Evolutionary conservation across 2,888 invertebrate genomes (phyloP), one percentile per base, ranked within the genome.

Genomic region (Athalia circularis): DNA sequence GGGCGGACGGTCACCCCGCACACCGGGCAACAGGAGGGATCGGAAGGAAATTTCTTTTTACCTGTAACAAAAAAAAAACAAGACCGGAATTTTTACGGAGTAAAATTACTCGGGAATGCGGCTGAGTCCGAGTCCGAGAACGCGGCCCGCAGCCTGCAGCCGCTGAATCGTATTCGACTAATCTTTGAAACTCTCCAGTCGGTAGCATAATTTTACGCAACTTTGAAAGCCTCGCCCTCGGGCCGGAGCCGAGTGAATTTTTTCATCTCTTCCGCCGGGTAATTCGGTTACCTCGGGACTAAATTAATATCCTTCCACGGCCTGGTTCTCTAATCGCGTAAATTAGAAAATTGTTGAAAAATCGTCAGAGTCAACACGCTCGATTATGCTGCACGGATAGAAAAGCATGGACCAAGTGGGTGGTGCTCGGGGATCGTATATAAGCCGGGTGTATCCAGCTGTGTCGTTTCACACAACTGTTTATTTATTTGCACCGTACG

Each of bases 1-100:
- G 94, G 93, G 68, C 97, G 92, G 64, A 98, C 92, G 3, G 97
- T 96, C 80, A 96, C 94, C 81, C 97, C 95, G 89, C 98, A 98
- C 0, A 96, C 95, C 0, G 98, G 98, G 89, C 98, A 98, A 88
- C 93, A 95, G n/a, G 93, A 92, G 11, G 95, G 93, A 86, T 95
- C 95, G 6, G 92, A 86, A 15, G 88, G 85, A 79, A 90, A 89
- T 80, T 90, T 90, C 84, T 90, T 90, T 82, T 90, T 90, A 77
- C 90, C 90, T 90, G 80, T 11, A 85, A 85, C 43, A n/a, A 50
- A 1, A 13, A 54, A 75, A 3, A 13, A 64, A 3, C 64, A 45
- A 62, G 3, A 5, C 47, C 29, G n/a, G 5, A 61, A 43, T 77
- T 50, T n/a, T 65, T n/a, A 3, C 29, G 48, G n/a, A 61, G 13